phyloP scores from a whole-genome alignment of 2,888 invertebrate species.

The Drosophila subsilvestris region DNA sequence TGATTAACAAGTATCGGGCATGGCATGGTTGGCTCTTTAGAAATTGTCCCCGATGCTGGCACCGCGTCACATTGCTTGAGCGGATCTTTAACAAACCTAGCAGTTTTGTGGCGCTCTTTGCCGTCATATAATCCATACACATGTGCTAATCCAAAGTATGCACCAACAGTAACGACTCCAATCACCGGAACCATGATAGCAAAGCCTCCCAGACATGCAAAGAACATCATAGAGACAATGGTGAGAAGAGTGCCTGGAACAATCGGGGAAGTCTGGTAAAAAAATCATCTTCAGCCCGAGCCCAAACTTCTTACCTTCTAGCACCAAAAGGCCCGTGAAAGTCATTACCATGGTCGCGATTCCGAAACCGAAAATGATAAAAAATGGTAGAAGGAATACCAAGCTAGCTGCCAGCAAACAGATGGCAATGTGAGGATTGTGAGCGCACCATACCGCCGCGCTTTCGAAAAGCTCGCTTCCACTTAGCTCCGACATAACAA shows the following conservation, averaged over 20 bases:
- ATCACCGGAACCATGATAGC: conserved; percentile 72
- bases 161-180: conserved; percentile 66
- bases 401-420: conserved; percentile 63
- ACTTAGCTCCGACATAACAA: conserved; percentile 69
- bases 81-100: conserved; percentile 47
- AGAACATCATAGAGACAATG: conserved; percentile 78
- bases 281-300: neutral
- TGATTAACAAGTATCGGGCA: neutral
- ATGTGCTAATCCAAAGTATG: conserved; percentile 82
- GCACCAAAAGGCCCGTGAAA: conserved; percentile 82
- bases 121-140: conserved; percentile 75
- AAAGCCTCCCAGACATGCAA: conserved; percentile 80
- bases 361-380: conserved; percentile 80
- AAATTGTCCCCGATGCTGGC: neutral
- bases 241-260: conserved; percentile 81
- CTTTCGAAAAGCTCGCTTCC: conserved; percentile 68
- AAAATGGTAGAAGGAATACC: conserved; percentile 75
- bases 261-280: neutral
- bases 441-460: conserved; percentile 65
- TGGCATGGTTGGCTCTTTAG: neutral
- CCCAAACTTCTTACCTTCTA: conserved; percentile 78
- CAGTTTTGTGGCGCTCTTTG: conserved; percentile 58
- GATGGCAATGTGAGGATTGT: conserved; percentile 71
- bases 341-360: conserved; percentile 81
- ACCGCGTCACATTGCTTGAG: neutral